Evolutionary conservation across 1,140 invertebrate genomes (phyloP).

Genomic region (Batillaria attramentaria): DNA sequence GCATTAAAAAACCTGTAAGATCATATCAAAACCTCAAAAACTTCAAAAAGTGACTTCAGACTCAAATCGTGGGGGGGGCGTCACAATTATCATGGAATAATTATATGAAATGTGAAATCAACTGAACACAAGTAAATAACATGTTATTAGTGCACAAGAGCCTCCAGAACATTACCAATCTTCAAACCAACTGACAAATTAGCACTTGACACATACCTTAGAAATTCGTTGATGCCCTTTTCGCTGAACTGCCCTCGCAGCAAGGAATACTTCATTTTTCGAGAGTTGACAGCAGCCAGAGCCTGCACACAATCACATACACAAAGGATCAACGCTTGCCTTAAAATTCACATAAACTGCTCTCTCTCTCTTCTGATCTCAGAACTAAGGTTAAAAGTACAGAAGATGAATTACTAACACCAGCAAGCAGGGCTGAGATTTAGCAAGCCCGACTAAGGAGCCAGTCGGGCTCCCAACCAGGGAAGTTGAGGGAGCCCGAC

Average conservation of each 20-base stretch:
- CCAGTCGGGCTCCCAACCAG: no score
- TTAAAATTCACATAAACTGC: not conserved
- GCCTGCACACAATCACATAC: conserved; percentile 83
- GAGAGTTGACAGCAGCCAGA: conserved; percentile 95
- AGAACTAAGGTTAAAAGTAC: no score
- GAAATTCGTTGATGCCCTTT: conserved; percentile 95
- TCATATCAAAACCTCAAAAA: no score
- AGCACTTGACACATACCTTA: conserved; percentile 75
- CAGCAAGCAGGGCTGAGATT: not conserved
- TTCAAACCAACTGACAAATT: not conserved
- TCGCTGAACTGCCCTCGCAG: conserved; percentile 95
- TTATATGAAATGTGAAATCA: not conserved
- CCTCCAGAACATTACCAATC: not conserved
- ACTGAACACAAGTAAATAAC: not conserved
- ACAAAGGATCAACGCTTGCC: not conserved
- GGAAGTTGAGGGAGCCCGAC: no score
- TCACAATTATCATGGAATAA: not conserved
- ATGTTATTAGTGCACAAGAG: no score
- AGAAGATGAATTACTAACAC: not conserved
- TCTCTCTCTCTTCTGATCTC: no score
- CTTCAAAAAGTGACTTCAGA: no score
- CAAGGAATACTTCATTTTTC: conserved; percentile 97
- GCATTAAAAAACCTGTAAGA: no score
- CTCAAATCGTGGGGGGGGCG: no score
- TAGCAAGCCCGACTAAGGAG: no score